Conservation (phyloP, 2,797 vertebrate species). For the Mormyrus hasselquistii region DNA sequence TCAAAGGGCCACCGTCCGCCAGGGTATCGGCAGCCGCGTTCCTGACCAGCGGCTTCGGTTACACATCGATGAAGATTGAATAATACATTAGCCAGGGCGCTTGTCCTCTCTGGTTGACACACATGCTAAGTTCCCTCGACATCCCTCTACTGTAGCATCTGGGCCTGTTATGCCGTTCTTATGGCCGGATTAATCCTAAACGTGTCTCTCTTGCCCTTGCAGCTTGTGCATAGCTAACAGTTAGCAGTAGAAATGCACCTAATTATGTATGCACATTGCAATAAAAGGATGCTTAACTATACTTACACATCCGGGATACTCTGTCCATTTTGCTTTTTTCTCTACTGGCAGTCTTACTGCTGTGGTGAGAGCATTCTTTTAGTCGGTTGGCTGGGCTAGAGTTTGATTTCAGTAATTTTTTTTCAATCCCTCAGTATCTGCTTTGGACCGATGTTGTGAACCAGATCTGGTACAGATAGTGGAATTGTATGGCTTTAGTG, state of each 20-base stretch:
- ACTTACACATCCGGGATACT: background rate
- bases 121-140: slow-evolving; percentile 1
- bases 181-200: background rate
- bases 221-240: background rate
- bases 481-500: background rate
- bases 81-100: slow-evolving; percentile 56
- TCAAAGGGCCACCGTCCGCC: background rate
- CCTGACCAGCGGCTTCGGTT: background rate
- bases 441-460: background rate
- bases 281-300: background rate
- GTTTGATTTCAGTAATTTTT: background rate
- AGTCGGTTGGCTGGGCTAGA: background rate
- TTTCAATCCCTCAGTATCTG: background rate
- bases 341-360: background rate
- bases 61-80: slow-evolving; percentile 67
- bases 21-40: slow-evolving; percentile 3
- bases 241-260: background rate
- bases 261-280: background rate
- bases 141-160: background rate
- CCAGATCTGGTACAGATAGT: background rate
- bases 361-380: background rate
- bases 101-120: background rate
- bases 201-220: background rate
- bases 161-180: background rate
- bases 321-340: background rate